Evolutionary conservation across 2,797 vertebrate species (phyloP), one percentile per base, ranked within the genome.

Genomic region (Malurus leucopterus): DNA sequence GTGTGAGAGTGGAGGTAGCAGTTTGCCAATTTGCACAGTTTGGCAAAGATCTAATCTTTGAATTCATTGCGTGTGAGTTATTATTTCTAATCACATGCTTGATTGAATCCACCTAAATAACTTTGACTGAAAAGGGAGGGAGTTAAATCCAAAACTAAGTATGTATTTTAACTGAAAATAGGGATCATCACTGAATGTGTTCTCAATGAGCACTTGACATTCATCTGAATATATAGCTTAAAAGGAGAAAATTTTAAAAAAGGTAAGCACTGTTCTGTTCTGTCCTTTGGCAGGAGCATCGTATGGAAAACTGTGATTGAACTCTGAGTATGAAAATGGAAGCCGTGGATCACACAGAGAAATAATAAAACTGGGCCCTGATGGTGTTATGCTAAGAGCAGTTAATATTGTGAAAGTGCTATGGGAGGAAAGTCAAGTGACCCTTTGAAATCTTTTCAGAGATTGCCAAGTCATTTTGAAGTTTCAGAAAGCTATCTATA

Each of bases 51-150:
- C 82, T 96, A 88, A 95, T 95, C 73, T 96, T 95, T 95, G 77
- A 97, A 96, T 97, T 96, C 89, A 92, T 95, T 96, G 92, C 94
- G 96, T 96, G 84, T 94, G 94, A 96, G 94, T 96, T 97, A 94
- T 94, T 96, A 96, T 96, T 97, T 97, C 95, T 97, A 97, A 96
- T 97, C 95, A 96, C 84, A 94, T 2, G 73, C 93, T 95, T 97
- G 96, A 97, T 96, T 97, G 96, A 96, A 93, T 96, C 84, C 88
- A 94, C 84, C 86, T 96, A 96, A 96, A 96, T 96, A 94, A 93
- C 93, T 95, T 90, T 83, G 82, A 86, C 93, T 96, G 96, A 95
- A 93, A 96, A 96, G 93, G 86, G 93, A 75, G 79, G 78, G 93
- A 96, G 93, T 96, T 96, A 96, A 95, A 96, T 96, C 96, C 91